These are phyloP conservation scores for Eupelmus urozonus DNA, from an alignment of 2,888 invertebrate genomes.

Conservation along the genomic window DNA sequence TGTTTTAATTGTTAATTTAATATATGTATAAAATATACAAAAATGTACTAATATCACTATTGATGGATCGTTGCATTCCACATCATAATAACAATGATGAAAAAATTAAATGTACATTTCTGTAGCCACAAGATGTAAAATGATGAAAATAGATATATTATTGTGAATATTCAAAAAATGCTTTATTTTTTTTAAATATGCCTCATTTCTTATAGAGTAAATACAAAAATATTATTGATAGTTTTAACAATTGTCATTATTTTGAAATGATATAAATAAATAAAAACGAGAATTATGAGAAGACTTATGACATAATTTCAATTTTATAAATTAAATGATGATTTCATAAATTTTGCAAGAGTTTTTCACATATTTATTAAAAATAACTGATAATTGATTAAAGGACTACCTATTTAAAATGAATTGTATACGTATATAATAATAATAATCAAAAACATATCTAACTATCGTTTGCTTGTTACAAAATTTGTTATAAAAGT, in stretches of 20 bases:
- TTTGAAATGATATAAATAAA: constrained; percentile 55
- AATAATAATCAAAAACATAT: constrained; percentile 18
- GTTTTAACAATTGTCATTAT: constrained; percentile 53
- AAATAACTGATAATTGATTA: constrained; percentile 20
- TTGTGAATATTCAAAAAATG: constrained; percentile 57
- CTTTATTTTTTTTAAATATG: constrained; percentile 52
- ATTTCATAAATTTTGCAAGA: constrained; percentile 32
- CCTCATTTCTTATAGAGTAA: constrained; percentile 47
- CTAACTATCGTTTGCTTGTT: constrained; percentile 22
- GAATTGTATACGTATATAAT: constrained; percentile 11
- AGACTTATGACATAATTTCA: constrained; percentile 39
- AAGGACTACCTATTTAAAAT: constrained; percentile 27
- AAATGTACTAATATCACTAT: constrained; percentile 54
- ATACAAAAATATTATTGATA: constrained; percentile 56
- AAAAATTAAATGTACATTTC: constrained; percentile 57
- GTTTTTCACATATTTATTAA: constrained; percentile 26
- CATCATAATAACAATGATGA: constrained; percentile 49
- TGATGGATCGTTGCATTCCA: constrained; percentile 59
- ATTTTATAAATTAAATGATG: constrained; percentile 45
- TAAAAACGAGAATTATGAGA: constrained; percentile 46
- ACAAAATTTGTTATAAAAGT: constrained; percentile 37
- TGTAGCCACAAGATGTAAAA: constrained; percentile 55
- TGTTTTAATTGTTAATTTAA: constrained; percentile 55
- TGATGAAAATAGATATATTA: constrained; percentile 58
- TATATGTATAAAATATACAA: constrained; percentile 50